phyloP scores from a whole-genome alignment of 1,140 invertebrate species.

The Heliconius himera region DNA sequence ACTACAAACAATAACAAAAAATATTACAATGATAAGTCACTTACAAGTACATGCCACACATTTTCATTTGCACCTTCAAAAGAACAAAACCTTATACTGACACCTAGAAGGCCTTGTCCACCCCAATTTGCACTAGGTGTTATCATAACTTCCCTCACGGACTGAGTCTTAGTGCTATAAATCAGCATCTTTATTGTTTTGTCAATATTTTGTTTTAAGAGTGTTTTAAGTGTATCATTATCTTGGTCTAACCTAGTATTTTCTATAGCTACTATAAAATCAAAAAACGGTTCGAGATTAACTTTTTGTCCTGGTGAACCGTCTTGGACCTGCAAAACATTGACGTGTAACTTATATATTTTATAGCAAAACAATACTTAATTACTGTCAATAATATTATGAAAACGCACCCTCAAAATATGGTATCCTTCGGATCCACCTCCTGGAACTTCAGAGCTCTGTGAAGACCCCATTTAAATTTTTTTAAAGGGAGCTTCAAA shows the following conservation, averaged over 20 bases:
- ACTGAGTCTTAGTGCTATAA: slow-evolving; percentile 99
- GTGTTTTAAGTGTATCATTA: slow-evolving; percentile 98
- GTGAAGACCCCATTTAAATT: slow-evolving; percentile 92
- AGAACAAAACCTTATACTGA: slow-evolving; percentile 99
- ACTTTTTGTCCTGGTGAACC: slow-evolving; percentile 97
- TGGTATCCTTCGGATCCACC: slow-evolving; percentile 99
- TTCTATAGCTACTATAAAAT: slow-evolving; percentile 98
- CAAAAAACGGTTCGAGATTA: slow-evolving; percentile 98
- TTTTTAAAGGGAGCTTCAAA: slow-evolving; percentile 38
- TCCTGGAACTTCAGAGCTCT: slow-evolving; percentile 96
- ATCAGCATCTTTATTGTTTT: slow-evolving; percentile 93
- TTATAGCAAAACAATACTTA: slow-evolving; percentile 27
- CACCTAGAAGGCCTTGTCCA: slow-evolving; percentile 97
- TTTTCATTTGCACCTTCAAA: slow-evolving; percentile 99
- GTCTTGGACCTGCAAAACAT: slow-evolving; percentile 93
- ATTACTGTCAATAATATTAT: neutral
- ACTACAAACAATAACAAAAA: neutral
- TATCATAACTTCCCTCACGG: slow-evolving; percentile 93
- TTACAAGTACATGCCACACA: slow-evolving; percentile 98
- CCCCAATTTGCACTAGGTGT: slow-evolving; percentile 96
- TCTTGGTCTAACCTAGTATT: slow-evolving; percentile 97
- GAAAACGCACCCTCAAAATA: slow-evolving; percentile 90
- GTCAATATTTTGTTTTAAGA: slow-evolving; percentile 94
- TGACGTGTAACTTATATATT: slow-evolving; percentile 50
- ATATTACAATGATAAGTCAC: slow-evolving; percentile 53